phyloP scores from a whole-genome alignment of 2,888 invertebrate genomes.

The Gastrophysa polygoni region DNA sequence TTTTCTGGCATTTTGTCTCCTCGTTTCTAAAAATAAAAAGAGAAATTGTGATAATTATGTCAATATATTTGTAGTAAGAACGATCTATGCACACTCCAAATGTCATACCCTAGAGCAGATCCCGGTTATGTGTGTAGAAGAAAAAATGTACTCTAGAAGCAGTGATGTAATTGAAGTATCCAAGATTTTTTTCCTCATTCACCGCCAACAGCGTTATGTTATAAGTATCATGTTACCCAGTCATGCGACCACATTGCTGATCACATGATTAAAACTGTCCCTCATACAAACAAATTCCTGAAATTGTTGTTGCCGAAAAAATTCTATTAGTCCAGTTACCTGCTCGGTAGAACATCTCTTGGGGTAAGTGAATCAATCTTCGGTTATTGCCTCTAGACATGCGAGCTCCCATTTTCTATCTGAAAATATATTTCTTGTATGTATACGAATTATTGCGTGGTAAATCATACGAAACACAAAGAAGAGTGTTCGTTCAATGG shows the following conservation, averaged over 20 bases:
- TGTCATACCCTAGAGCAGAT: too few species aligned
- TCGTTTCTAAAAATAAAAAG: too few species aligned
- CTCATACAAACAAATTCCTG: background rate
- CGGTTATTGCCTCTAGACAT: slow-evolving; percentile 41
- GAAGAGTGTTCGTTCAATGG: slow-evolving; percentile 26
- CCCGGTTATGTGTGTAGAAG: too few species aligned
- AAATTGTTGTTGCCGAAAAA: slow-evolving; percentile 16
- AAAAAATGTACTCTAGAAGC: too few species aligned
- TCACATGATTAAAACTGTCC: background rate
- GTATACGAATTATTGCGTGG: slow-evolving; percentile 36
- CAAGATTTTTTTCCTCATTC: background rate
- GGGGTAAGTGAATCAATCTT: slow-evolving; percentile 38
- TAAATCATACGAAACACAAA: slow-evolving; percentile 37
- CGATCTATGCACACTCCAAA: too few species aligned
- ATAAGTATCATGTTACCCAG: background rate
- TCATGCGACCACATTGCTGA: background rate
- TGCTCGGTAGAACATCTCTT: slow-evolving; percentile 30
- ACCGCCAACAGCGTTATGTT: background rate
- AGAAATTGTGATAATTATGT: too few species aligned
- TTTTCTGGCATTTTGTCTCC: too few species aligned
- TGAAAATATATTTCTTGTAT: slow-evolving; percentile 34
- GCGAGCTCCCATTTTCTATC: slow-evolving; percentile 40
- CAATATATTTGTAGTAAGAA: too few species aligned
- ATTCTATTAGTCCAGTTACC: slow-evolving; percentile 40
- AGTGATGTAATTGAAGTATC: too few species aligned